Conservation (phyloP, 2,888 invertebrate species). For the Hecatera dysodea region DNA sequence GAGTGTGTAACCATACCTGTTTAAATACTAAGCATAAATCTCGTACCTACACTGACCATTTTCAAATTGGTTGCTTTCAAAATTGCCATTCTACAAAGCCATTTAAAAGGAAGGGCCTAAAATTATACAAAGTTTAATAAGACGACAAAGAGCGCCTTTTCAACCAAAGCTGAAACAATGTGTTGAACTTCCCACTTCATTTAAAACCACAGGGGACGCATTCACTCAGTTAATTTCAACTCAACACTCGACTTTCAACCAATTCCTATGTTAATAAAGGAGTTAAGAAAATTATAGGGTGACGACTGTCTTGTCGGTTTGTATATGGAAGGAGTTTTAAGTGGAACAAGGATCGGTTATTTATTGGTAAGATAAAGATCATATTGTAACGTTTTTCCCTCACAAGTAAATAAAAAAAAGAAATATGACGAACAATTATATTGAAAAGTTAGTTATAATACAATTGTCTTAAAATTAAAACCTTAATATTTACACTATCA, state of each 20-base stretch:
- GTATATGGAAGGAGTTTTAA: constrained; percentile 16
- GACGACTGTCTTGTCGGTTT: constrained; percentile 31
- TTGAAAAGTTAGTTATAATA: no score
- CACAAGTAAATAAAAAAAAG: no score
- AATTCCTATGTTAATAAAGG: constrained; percentile 62
- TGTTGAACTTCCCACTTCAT: constrained; percentile 56
- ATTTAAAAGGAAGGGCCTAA: background rate
- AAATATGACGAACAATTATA: no score
- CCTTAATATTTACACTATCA: no score
- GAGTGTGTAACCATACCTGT: no score
- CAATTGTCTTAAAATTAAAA: no score
- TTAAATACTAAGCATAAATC: no score
- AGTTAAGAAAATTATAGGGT: constrained; percentile 56
- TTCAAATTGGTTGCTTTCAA: background rate
- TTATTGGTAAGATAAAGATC: background rate
- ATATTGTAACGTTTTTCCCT: no score
- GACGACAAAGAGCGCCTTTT: constrained; percentile 13
- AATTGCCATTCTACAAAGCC: background rate
- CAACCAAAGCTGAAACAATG: constrained; percentile 29
- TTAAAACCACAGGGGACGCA: constrained; percentile 57
- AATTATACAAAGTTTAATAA: constrained; percentile 9
- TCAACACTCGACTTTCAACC: constrained; percentile 58
- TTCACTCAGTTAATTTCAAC: constrained; percentile 57
- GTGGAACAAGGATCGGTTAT: background rate
- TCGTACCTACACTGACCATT: no score